These are phyloP conservation scores for Mythimna pallens DNA, from an alignment of 2,888 invertebrate genomes.

Conservation along the genomic window DNA sequence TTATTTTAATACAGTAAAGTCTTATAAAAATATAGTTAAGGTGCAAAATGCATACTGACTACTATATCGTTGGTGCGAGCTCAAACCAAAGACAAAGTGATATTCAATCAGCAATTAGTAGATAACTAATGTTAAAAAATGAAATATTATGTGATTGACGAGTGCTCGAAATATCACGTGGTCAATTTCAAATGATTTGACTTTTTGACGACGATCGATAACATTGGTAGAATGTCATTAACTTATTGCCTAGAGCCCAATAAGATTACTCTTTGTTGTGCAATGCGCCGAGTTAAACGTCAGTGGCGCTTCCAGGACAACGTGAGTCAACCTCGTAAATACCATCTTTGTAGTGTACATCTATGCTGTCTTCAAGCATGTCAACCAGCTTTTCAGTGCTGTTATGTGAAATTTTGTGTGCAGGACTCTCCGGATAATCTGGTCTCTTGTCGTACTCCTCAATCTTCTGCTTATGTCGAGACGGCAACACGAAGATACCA, in stretches of 20 bases:
- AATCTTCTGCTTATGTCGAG: slow-evolving; percentile 77
- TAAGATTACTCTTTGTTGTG: slow-evolving; percentile 42
- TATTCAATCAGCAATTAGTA: neutral
- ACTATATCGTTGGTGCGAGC: slow-evolving; percentile 17
- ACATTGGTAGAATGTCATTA: neutral
- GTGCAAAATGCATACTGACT: slow-evolving; percentile 32
- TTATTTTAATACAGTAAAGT: neutral
- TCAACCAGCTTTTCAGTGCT: slow-evolving; percentile 80
- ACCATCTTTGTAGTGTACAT: slow-evolving; percentile 76
- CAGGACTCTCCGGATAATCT: slow-evolving; percentile 84
- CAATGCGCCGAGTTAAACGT: slow-evolving; percentile 71
- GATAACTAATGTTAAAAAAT: neutral
- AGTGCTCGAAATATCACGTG: neutral
- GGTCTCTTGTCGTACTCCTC: slow-evolving; percentile 81
- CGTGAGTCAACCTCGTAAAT: slow-evolving; percentile 79
- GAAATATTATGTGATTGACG: neutral
- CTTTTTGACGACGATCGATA: neutral
- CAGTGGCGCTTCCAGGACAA: slow-evolving; percentile 73
- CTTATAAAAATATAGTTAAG: slow-evolving; percentile 11
- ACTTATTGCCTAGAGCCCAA: neutral
- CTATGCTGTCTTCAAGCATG: slow-evolving; percentile 74
- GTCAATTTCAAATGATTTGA: neutral
- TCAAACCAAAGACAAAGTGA: neutral
- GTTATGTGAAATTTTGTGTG: slow-evolving; percentile 69
- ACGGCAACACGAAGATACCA: slow-evolving; percentile 82